Evolutionary conservation across 2,888 invertebrate species (phyloP), one percentile per base, ranked within the genome.

Genomic region (Eretmocerus hayati): DNA sequence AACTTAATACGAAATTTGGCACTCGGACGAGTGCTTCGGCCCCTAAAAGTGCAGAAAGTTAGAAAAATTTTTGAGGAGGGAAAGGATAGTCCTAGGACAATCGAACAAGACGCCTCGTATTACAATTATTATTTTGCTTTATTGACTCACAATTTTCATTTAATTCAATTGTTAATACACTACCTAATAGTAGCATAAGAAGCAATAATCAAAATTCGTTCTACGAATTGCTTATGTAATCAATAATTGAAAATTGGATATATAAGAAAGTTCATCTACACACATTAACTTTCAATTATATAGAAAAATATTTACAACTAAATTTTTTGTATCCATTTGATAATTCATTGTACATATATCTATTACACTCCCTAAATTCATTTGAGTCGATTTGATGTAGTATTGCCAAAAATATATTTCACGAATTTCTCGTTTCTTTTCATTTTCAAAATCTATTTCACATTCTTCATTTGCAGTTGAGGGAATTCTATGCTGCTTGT

Each of bases 191-290:
- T 63, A 66, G 61, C 62, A 64, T 62, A 61, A 65, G 65, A 66
- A 66, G 66, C 66, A 63, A 60, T 63, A 63, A 65, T 64, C 59
- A 65, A 66, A 64, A 67, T 67, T 65, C 60, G 64, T 64, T 61
- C 63, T 68, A 67, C 62, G 63, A 65, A 63, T 66, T 59, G 60
- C 50, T 50, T 59, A 59, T 56, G 59, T 59, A 58, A 61, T 59
- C 58, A n/a, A n/a, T n/a, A n/a, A n/a, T n/a, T n/a, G n/a, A n/a
- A n/a, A n/a, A 60, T 61, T 59, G 52, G 59, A 51, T 51, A 46
- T n/a, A n/a, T 52, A 52, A 59, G 58, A 59, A 51, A 54, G 45
- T 54, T 56, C 50, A 53, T 56, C 54, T 52, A 50, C 48, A 58
- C 57, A 56, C 55, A 63, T 62, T 63, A 66, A 66, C 61, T 66